Percentiles rank a stretch among this genome's conserved stretches.
These are phyloP conservation scores for Chesias legatella DNA, from an alignment of 2,888 invertebrate genomes.

Conservation along the genomic window DNA sequence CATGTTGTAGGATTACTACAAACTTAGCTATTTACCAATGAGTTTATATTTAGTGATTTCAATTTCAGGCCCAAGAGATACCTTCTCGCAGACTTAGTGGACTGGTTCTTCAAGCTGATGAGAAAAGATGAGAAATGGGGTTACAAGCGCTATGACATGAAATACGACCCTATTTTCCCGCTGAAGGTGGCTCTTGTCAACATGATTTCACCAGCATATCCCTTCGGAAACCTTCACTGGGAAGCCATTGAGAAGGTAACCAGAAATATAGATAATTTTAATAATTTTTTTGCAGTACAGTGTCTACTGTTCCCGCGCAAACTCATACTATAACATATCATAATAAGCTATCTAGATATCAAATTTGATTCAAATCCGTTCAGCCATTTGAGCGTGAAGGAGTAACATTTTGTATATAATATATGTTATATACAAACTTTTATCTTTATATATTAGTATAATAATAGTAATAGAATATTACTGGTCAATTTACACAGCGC, in stretches of 20 bases:
- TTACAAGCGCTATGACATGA: constrained; percentile 86
- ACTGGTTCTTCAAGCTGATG: constrained; percentile 90
- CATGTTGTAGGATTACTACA: too few species aligned
- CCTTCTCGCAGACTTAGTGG: constrained; percentile 87
- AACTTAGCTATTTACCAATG: too few species aligned
- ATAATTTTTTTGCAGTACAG: neutral
- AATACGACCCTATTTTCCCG: constrained; percentile 83
- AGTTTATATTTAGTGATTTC: constrained; percentile 28
- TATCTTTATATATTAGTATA: too few species aligned
- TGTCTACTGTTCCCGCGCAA: too few species aligned
- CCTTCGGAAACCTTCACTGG: constrained; percentile 85
- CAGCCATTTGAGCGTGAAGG: too few species aligned
- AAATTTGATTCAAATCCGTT: too few species aligned
- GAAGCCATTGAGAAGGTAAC: constrained; percentile 89
- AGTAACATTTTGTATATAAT: too few species aligned
- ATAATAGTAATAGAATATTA: too few species aligned
- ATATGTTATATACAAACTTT: too few species aligned
- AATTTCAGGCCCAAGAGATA: constrained; percentile 88
- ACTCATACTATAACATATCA: too few species aligned
- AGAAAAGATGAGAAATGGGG: constrained; percentile 85
- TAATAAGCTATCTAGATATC: too few species aligned
- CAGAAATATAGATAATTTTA: neutral
- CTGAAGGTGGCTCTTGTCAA: constrained; percentile 83
- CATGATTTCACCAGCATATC: constrained; percentile 82
- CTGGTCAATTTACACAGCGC: too few species aligned